Base-by-base conservation (phyloP, 2,113 vertebrate species). In the Sander lucioperca region DNA sequence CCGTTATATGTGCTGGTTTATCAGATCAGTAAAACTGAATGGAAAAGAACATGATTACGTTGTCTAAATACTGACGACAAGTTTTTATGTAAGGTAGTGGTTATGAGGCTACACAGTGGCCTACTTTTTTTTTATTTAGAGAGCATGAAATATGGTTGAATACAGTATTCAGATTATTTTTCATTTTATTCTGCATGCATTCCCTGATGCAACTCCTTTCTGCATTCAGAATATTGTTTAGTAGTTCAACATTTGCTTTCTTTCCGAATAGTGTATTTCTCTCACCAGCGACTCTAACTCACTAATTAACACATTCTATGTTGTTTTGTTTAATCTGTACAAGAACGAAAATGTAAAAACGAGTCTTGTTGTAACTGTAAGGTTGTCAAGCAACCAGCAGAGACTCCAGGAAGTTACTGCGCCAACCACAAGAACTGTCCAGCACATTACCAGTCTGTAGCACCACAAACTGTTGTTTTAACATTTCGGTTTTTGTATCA, bases 21-120 rank as follows among this genome's bases (percentile, higher is more conserved):
- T 86, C 45, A 71, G 72, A 76, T 77, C 43, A 79, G 59, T 80
- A 51, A 71, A 23, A 8, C 50, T 76, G 36, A 48, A 75, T 30
- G 30, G 61, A 57, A 80, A 80, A 62, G 62, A 65, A 63, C 51
- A 43, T 33, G 43, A 47, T 51, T 30, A 58, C 67, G 73, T 43
- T 76, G 54, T 78, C 23, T 16, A 10, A 67, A 76, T 67, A 68
- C 56, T 57, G 11, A 72, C 15, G 56, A 30, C 39, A 75, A 19
- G 48, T 64, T 72, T 36, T 57, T 47, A 43, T 53, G 15, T 7
- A 27, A 30, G 23, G 3, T 59, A 21, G 9, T 54, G 10, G 25
- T 67, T 48, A 5, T 19, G 4, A 36, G 21, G n/a, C 18, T 25
- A 10, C 30, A 16, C 4, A 11, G 39, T 10, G 39, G 39, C 39